Conservation (phyloP, 2,113 vertebrate genomes). For the Mesoclemmys tuberculata region DNA sequence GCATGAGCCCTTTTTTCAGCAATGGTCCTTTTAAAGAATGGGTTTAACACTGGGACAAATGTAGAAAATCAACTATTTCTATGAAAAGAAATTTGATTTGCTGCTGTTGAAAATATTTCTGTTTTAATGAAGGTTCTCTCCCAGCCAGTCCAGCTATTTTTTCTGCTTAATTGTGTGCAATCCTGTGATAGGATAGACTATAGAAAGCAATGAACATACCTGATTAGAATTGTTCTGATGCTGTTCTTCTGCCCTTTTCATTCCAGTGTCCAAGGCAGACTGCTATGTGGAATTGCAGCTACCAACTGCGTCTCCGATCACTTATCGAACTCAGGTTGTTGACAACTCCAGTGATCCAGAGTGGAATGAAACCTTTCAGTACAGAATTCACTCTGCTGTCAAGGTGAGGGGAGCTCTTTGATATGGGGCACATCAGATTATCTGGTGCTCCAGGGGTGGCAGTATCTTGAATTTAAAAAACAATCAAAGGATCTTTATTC, state of each 20-base stretch:
- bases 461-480: background rate
- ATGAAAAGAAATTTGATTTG: background rate
- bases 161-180: background rate
- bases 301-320: constrained; percentile 75
- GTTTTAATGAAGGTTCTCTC: background rate
- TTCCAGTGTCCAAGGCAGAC: constrained; percentile 80
- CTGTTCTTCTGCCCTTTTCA: background rate
- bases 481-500: background rate
- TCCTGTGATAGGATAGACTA: background rate
- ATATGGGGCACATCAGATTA: background rate
- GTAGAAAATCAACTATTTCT: background rate
- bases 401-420: constrained; percentile 70
- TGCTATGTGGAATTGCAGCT: constrained; percentile 80
- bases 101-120: background rate
- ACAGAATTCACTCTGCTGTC: constrained; percentile 75
- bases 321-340: constrained; percentile 71
- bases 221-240: background rate
- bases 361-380: constrained; percentile 84
- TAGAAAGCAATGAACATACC: background rate
- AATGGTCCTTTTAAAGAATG: background rate
- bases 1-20: background rate
- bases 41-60: background rate
- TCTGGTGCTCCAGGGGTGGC: background rate
- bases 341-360: constrained; percentile 80
- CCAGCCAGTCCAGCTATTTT: background rate